A percentile compares a stretch with the other conserved stretches of the same genome.
phyloP scores from a whole-genome alignment of 1,140 invertebrate genomes.

The Drosophila carrolli region DNA sequence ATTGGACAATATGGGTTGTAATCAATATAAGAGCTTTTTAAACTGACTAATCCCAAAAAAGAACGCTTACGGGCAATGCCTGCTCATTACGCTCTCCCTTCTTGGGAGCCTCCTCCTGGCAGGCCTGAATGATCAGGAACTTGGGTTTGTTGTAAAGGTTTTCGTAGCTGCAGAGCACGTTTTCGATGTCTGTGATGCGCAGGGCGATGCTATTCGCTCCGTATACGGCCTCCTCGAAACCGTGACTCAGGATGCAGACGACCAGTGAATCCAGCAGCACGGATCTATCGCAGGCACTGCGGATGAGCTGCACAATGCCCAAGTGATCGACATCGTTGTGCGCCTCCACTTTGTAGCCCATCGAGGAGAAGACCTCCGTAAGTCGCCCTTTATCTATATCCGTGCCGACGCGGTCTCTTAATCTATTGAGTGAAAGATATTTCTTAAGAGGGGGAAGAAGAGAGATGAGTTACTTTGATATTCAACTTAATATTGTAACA shows the following conservation, averaged over 20 bases:
- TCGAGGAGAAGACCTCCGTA: conserved; percentile 48
- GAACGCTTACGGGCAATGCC: conserved; percentile 15
- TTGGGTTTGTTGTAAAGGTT: conserved; percentile 65
- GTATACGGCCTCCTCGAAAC: conserved; percentile 70
- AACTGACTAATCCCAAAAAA: no score
- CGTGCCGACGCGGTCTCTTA: conserved; percentile 62
- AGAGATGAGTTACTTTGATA: no score
- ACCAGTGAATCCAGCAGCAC: conserved; percentile 69
- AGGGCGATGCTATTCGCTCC: conserved; percentile 72
- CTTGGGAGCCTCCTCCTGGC: conserved; percentile 52
- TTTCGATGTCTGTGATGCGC: conserved; percentile 64
- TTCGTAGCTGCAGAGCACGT: conserved; percentile 57
- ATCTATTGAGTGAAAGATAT: conserved; percentile 21
- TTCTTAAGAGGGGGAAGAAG: conserved; percentile 9
- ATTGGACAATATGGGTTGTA: no score
- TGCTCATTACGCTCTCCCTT: background rate
- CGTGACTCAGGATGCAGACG: conserved; percentile 79
- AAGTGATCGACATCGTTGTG: conserved; percentile 63
- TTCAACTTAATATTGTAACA: no score
- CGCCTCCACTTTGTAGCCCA: conserved; percentile 65
- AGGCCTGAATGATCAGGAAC: conserved; percentile 77
- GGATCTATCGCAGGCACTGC: conserved; percentile 47
- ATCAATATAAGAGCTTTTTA: no score
- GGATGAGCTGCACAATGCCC: conserved; percentile 54
- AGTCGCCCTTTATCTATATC: conserved; percentile 60